Percentiles rank a stretch among this genome's conserved stretches.
phyloP scores from a whole-genome alignment of 1,140 invertebrate genomes.

The Hetaerina americana region DNA sequence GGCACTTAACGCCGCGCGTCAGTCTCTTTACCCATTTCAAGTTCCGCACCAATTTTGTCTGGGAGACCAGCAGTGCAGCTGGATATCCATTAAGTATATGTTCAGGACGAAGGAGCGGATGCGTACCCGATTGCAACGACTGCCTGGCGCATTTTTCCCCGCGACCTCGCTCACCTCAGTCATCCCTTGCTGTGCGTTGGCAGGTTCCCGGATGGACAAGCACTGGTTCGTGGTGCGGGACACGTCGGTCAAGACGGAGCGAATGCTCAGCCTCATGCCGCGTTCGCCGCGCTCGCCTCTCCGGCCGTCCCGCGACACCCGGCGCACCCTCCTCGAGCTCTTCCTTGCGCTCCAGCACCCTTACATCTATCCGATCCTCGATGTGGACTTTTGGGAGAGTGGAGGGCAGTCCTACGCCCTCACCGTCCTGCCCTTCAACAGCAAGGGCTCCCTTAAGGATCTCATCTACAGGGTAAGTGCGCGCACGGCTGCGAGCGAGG shows the following conservation, averaged over 20 bases:
- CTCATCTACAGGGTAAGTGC: constrained; percentile 67
- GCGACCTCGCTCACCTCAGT: constrained; percentile 3
- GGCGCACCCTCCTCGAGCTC: constrained; percentile 58
- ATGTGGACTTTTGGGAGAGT: constrained; percentile 49
- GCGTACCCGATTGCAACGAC: not conserved
- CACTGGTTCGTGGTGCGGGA: constrained; percentile 82
- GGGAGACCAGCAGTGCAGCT: not conserved
- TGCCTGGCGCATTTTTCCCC: not conserved
- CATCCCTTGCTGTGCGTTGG: constrained; percentile 18
- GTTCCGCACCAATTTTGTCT: constrained; percentile 1
- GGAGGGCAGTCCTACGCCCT: constrained; percentile 44
- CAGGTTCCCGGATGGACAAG: constrained; percentile 66
- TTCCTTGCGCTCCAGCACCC: constrained; percentile 79
- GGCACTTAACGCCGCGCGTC: too few relatives aligned
- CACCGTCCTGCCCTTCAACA: constrained; percentile 67
- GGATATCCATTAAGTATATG: not conserved
- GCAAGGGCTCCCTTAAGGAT: constrained; percentile 74
- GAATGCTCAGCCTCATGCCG: constrained; percentile 65
- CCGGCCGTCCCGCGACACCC: constrained; percentile 33
- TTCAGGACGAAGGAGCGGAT: not conserved
- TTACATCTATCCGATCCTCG: constrained; percentile 78
- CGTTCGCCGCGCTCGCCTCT: constrained; percentile 41
- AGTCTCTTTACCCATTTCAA: too few relatives aligned
- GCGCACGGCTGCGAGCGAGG: too few relatives aligned
- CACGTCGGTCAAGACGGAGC: constrained; percentile 62